Evolutionary conservation across 2,797 vertebrate species (phyloP).

Genomic region (Lateolabrax maculatus): DNA sequence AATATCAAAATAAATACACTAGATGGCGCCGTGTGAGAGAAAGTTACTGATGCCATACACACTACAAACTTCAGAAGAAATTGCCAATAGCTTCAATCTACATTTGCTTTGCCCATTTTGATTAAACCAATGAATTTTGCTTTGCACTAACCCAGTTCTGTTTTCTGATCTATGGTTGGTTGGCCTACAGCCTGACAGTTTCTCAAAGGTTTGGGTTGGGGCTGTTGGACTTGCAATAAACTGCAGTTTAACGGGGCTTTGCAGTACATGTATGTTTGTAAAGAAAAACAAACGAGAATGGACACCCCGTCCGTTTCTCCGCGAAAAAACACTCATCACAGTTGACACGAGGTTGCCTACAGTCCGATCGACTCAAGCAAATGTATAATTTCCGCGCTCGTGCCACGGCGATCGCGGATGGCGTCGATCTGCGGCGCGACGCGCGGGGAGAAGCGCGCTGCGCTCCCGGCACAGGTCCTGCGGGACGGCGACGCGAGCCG

Average conservation of each 20-base stretch:
- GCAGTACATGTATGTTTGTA: too few relatives aligned
- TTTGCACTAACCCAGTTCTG: too few relatives aligned
- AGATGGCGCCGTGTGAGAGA: conserved; percentile 72
- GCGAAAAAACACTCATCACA: not conserved
- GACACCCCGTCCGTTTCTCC: not conserved
- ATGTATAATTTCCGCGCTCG: not conserved
- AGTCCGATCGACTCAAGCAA: conserved; percentile 2
- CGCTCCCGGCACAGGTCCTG: conserved; percentile 55
- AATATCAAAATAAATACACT: conserved; percentile 34
- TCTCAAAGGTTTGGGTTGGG: too few relatives aligned
- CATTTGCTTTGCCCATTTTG: not conserved
- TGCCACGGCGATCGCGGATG: conserved; percentile 25
- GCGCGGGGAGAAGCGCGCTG: conserved; percentile 27
- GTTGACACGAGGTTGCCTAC: not conserved
- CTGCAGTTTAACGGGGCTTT: not conserved
- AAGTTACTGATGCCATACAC: not conserved
- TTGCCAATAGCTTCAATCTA: not conserved
- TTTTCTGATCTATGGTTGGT: not conserved
- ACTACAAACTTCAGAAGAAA: conserved; percentile 40
- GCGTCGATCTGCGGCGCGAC: conserved; percentile 44
- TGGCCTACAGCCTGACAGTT: not conserved
- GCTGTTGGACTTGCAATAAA: not conserved
- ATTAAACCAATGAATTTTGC: not conserved
- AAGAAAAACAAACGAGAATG: not conserved
- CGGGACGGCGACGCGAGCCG: too few relatives aligned